Evolutionary conservation across 92 coral and sea anemone genomes (phyloP), one percentile per base, ranked within the genome.

Genomic region (Porites rus): DNA sequence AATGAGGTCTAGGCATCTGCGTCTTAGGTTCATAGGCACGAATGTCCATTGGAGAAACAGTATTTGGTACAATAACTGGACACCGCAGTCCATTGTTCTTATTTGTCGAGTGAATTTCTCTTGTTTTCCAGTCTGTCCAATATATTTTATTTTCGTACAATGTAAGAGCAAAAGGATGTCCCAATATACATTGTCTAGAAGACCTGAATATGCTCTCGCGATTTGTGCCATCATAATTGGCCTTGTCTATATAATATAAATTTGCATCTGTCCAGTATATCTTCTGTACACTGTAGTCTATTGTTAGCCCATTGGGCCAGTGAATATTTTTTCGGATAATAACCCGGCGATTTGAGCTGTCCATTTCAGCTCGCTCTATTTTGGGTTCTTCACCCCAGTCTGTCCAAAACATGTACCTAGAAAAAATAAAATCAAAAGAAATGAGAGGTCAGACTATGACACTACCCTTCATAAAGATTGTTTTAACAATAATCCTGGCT

Each of bases 251-350:
- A 74, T 87, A 92, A 65, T 91, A 76, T 80, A 91, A 72, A 69
- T 86, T 92, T 4, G 98, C 99, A 95, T 96, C 99, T n/a, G 96
- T 87, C 99, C 99, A 96, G 77, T 93, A 96, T 22, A 96, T 86
- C 76, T 92, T 91, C 65, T 79, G 81, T 21, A 84, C 89, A 64
- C 91, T 84, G 82, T 91, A 91, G 70, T 96, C 99, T 58, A 95
- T 81, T 52, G 99, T 96, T n/a, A 96, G 80, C 80, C 99, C 99
- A 91, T 96, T 96, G 16, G 99, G 99, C 99, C 99, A 96, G 61
- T 84, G 84, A 69, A 96, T 95, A 25, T 90, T 82, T 28, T 67
- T 87, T 14, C 87, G 65, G 43, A 96, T 88, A 24, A 96, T 79
- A 63, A 86, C 65, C 19, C 84, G 78, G 82, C 98, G 91, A 46